Evolutionary conservation across 2,113 vertebrate species (phyloP), one percentile per base, ranked within the genome.

Genomic region (Paracanthobrama guichenoti): DNA sequence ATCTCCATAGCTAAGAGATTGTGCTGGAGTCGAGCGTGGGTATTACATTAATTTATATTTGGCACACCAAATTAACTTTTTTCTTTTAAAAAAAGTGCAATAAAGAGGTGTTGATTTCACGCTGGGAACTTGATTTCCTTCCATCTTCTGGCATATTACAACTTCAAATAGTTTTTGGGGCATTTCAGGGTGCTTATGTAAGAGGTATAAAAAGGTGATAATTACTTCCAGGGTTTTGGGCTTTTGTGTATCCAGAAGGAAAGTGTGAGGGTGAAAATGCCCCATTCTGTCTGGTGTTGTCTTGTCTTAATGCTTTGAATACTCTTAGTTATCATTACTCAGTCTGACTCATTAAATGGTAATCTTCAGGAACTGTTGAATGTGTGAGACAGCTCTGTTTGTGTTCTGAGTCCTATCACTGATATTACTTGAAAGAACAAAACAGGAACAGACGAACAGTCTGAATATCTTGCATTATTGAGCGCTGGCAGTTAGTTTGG

Each of bases 201-300:
- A 89, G 82, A 82, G 73, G 71, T 60, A 88, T 86, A 84, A 59
- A 88, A 90, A 90, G 86, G 86, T 92, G 90, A 75, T 88, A 89
- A 92, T 91, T 88, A 87, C 83, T 88, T 80, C 71, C 89, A 62
- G 57, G 83, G 57, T 39, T 67, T 73, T 64, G 62, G 83, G 76
- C 53, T 67, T 73, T 64, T 59, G 60, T 59, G 6, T 60, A 24
- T 35, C 79, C 59, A n/a, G 69, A 10, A 42, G 69, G 69, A 76
- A 73, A 60, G 46, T 53, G 73, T 90, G 81, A 84, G 84, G 85
- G 79, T 35, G 77, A 46, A 42, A 62, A 62, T 1, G 3, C n/a
- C 39, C 55, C 7, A 6, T 60, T 62, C 22, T 42, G 55, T 42
- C n/a, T 16, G 53, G 6, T 39, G 6, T 78, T 7, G 12, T 62